phyloP scores from a whole-genome alignment of 2,888 invertebrate genomes.

The Drosophila niveifrons region DNA sequence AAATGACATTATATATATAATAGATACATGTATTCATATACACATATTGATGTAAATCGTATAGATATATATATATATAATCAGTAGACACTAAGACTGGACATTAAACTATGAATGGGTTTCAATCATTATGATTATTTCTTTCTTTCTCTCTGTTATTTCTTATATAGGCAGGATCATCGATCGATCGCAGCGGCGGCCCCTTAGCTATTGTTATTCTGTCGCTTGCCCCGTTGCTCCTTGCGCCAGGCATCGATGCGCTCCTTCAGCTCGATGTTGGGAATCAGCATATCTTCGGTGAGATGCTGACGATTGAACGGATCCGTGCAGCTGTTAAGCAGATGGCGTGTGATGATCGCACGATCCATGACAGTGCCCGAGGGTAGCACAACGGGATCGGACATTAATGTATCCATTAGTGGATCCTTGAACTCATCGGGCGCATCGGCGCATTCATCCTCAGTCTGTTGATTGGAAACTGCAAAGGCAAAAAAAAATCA shows the following conservation, averaged over 20 bases:
- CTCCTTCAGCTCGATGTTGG: slow-evolving; percentile 94
- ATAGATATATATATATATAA: slow-evolving; percentile 39
- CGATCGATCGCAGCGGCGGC: slow-evolving; percentile 4
- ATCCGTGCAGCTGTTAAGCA: slow-evolving; percentile 98
- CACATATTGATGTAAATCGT: slow-evolving; percentile 26
- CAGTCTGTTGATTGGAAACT: slow-evolving; percentile 93
- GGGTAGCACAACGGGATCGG: slow-evolving; percentile 96
- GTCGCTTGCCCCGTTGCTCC: slow-evolving; percentile 87
- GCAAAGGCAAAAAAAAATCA: slow-evolving; percentile 5
- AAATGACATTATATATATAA: slow-evolving; percentile 6
- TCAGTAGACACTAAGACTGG: slow-evolving; percentile 72
- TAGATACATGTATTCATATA: slow-evolving; percentile 1
- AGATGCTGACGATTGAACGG: slow-evolving; percentile 98
- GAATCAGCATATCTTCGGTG: slow-evolving; percentile 96
- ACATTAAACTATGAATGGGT: slow-evolving; percentile 67
- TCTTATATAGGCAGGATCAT: slow-evolving; percentile 14
- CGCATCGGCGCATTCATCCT: slow-evolving; percentile 97
- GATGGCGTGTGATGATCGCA: slow-evolving; percentile 95
- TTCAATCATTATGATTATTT: slow-evolving; percentile 6
- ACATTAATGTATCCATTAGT: slow-evolving; percentile 98
- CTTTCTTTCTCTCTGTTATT: slow-evolving; percentile 5
- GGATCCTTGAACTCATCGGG: slow-evolving; percentile 99
- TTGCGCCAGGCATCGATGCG: slow-evolving; percentile 95
- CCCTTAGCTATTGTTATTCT: slow-evolving; percentile 83
- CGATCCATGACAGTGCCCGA: slow-evolving; percentile 97